Base-by-base conservation (phyloP, 2,888 invertebrate genomes). In the Lacanobia wlatinum region DNA sequence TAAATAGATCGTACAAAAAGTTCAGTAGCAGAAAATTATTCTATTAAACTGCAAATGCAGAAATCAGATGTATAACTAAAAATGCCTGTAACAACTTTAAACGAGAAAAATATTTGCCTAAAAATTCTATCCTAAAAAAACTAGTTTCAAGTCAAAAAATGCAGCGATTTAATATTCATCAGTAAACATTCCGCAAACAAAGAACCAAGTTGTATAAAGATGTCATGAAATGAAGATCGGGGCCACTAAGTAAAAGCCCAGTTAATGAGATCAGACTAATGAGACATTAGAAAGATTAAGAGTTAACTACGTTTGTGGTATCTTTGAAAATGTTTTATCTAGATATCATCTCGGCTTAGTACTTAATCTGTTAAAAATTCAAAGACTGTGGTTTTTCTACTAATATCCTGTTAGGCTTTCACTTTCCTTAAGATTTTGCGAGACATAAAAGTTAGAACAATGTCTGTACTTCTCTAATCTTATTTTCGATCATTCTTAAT, bases 101-200 rank as follows among this genome's bases (percentile, higher is more conserved):
- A n/a, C n/a, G n/a, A n/a, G n/a, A n/a, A n/a, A n/a, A n/a, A n/a
- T n/a, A n/a, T n/a, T n/a, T n/a, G n/a, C n/a, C n/a, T n/a, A n/a
- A n/a, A n/a, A n/a, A n/a, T n/a, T n/a, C n/a, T n/a, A n/a, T n/a
- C n/a, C n/a, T n/a, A n/a, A n/a, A n/a, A n/a, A n/a, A n/a, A n/a
- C 10, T 1, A 23, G 16, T 43, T 18, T 10, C 10, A 71, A 70
- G 16, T 59, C 43, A 28, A 46, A 65, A 50, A 63, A 65, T 18
- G 4, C 9, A 80, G 55, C 50, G 40, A 70, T 71, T 71, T 52
- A 59, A 84, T 84, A 64, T 80, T 75, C 66, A 78, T 67, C 18
- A 73, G 34, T 28, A 48, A 34, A 52, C 10, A 63, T 55, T 40
- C 34, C 6, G 2, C 8, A 50, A 56, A 72, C 65, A 66, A 73